Evolutionary conservation across 2,888 invertebrate genomes (phyloP), one percentile per base, ranked within the genome.

Genomic region (Sinhomidia bicolor): DNA sequence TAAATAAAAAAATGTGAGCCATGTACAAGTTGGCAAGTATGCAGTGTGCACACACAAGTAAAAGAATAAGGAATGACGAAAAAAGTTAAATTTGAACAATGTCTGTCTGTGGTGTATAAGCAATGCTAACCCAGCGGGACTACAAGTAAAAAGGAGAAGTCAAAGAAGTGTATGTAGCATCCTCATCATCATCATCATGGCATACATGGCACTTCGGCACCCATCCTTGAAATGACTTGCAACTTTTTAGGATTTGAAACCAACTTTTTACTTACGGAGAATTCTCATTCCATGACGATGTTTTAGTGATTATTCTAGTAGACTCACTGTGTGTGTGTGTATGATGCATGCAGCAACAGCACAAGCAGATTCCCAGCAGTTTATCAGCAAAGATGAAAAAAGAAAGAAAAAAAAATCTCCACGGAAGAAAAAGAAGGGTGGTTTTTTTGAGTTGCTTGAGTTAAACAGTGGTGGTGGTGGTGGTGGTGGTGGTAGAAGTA

Each of bases 221-320:
- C 92, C 92, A 92, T 91, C 91, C 92, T 91, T 92, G 91, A 92
- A 92, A 89, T 92, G 92, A 92, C 92, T 92, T 92, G 92, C 92
- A 92, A 89, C 85, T 91, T 91, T 78, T 51, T 65, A 68, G 54
- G 57, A 78, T 74, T 71, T 68, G n/a, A 57, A 76, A 74, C 51
- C 4, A 68, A 83, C 14, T 29, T 74, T 54, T 47, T 65, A 47
- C 81, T 76, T 71, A 5, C 60, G 65, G 60, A 76, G 74, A 65
- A 89, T 84, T 85, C 85, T 65, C 81, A 87, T 79, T 80, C 84
- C 89, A 85, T 76, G 65, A 68, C 26, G 82, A 84, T 83, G 82
- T 82, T 88, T 88, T 88, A 84, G 71, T 84, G 88, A 84, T 88
- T 88, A 83, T 51, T 60, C 9, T 78, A 41, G 60, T n/a, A n/a